These are phyloP conservation scores for Drosophila neotestacea DNA, from an alignment of 2,888 invertebrate species.

Conservation along the genomic window DNA sequence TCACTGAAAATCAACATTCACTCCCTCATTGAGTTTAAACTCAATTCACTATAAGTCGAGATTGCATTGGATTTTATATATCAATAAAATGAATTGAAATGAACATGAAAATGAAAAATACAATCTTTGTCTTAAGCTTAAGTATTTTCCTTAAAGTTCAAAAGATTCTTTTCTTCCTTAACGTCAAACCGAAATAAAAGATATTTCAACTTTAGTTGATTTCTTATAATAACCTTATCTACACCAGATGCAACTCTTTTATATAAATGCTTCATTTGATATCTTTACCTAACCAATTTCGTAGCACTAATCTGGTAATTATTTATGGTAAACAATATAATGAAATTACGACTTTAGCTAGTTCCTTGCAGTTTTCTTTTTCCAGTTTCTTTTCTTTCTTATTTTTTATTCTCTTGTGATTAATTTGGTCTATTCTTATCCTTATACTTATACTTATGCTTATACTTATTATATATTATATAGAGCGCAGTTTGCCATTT, in stretches of 20 bases:
- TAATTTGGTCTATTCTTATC: constrained; percentile 9
- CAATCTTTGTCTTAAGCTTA: too few species aligned
- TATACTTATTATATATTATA: not conserved
- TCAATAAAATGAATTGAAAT: too few species aligned
- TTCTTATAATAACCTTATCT: not conserved
- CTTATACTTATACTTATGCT: not conserved
- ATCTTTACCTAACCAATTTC: not conserved
- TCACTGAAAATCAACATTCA: not conserved
- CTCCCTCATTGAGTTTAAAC: too few species aligned
- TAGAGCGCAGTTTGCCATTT: constrained; percentile 26
- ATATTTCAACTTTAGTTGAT: not conserved
- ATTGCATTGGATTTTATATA: not conserved
- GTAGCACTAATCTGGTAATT: not conserved
- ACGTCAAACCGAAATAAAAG: too few species aligned
- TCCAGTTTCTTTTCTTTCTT: not conserved
- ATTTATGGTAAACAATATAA: constrained; percentile 8
- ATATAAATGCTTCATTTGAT: not conserved
- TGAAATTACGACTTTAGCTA: not conserved
- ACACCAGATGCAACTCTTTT: not conserved
- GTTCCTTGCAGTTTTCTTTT: not conserved
- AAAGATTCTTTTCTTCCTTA: not conserved
- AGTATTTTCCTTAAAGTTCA: not conserved
- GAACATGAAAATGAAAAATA: too few species aligned
- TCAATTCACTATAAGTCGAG: not conserved
- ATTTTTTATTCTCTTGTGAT: constrained; percentile 6